These are phyloP conservation scores for Hybognathus amarus DNA, from an alignment of 2,797 vertebrate genomes.

Conservation along the genomic window DNA sequence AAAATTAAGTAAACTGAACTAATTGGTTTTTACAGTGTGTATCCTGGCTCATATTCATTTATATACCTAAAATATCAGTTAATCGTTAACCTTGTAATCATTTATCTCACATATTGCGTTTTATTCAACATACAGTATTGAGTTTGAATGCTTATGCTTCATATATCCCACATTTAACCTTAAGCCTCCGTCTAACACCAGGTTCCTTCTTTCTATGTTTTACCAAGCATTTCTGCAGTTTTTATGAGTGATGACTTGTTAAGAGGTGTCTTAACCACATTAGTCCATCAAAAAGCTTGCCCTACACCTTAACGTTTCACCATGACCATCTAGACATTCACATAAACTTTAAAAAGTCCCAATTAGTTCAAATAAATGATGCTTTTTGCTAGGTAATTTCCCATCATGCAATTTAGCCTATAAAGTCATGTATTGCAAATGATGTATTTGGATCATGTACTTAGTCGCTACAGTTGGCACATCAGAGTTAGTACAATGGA, in stretches of 20 bases:
- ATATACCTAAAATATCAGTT: not conserved
- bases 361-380: not conserved
- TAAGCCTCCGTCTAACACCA: not conserved
- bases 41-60: not conserved
- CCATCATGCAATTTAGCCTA: not conserved
- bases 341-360: not conserved
- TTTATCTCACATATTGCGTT: not conserved
- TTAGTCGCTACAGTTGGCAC: too few relatives aligned
- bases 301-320: not conserved
- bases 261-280: not conserved
- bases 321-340: not conserved
- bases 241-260: not conserved
- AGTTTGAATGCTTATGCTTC: not conserved
- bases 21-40: too few relatives aligned
- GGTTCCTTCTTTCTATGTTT: not conserved
- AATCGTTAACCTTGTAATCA: not conserved
- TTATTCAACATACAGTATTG: not conserved
- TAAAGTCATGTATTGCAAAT: too few relatives aligned
- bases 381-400: not conserved
- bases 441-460: too few relatives aligned
- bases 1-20: too few relatives aligned
- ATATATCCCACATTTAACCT: not conserved
- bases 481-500: not conserved
- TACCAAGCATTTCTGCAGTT: not conserved
- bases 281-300: not conserved